These are phyloP conservation scores for Atrina japonica DNA, from an alignment of 2,888 invertebrate species.

Conservation along the genomic window DNA sequence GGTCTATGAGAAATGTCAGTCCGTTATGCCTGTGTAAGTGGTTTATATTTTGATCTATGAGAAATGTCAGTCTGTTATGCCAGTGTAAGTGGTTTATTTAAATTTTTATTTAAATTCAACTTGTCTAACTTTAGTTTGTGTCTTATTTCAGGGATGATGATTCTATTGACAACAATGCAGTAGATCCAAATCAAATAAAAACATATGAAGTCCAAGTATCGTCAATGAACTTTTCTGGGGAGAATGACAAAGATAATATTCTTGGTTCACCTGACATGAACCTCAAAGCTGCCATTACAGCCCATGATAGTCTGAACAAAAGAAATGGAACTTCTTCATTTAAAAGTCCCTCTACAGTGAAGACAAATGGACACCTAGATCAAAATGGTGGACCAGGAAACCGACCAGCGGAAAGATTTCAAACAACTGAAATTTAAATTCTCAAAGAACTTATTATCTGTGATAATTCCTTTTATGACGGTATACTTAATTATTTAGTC, in stretches of 20 bases:
- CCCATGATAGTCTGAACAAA: slow-evolving; percentile 41
- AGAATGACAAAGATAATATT: slow-evolving; percentile 36
- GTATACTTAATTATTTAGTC: too few species aligned
- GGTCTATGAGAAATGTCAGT: too few species aligned
- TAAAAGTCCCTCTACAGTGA: background rate
- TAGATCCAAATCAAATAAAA: slow-evolving; percentile 50
- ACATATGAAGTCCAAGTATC: slow-evolving; percentile 67
- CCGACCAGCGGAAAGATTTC: too few species aligned
- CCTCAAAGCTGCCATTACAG: slow-evolving; percentile 49
- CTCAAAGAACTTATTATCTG: too few species aligned
- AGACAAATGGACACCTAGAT: slow-evolving; percentile 9
- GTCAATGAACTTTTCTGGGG: slow-evolving; percentile 61
- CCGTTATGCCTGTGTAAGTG: too few species aligned
- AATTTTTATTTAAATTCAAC: too few species aligned
- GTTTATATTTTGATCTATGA: too few species aligned
- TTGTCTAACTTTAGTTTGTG: too few species aligned
- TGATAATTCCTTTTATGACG: too few species aligned
- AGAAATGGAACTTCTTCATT: slow-evolving; percentile 23
- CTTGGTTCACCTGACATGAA: slow-evolving; percentile 44
- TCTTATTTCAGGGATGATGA: slow-evolving; percentile 64
- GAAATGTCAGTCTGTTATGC: too few species aligned
- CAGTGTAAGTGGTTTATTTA: too few species aligned
- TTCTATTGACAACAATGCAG: slow-evolving; percentile 68
- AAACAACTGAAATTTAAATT: too few species aligned
- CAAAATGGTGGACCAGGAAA: slow-evolving; percentile 10